These are phyloP conservation scores for Fragum fragum DNA, from an alignment of 2,888 invertebrate genomes.

Conservation along the genomic window DNA sequence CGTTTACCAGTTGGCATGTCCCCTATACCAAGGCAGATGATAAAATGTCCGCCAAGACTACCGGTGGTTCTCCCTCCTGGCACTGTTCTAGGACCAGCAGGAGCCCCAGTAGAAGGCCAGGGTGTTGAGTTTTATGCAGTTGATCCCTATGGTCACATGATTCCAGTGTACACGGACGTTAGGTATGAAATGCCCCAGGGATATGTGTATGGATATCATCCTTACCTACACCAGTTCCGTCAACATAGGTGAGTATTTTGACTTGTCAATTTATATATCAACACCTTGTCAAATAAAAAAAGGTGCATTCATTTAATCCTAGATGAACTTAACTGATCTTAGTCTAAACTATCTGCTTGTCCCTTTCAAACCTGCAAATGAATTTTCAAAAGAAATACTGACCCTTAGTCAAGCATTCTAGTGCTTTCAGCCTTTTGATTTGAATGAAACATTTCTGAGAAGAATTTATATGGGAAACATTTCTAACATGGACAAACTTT, in stretches of 20 bases:
- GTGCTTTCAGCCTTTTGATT: no score
- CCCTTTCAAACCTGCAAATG: no score
- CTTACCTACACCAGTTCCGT: slow-evolving; percentile 60
- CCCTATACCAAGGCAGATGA: slow-evolving; percentile 32
- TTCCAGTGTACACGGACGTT: slow-evolving; percentile 62
- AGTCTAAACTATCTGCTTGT: no score
- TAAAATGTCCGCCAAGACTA: slow-evolving; percentile 59
- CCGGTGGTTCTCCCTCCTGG: slow-evolving; percentile 59
- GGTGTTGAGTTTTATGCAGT: slow-evolving; percentile 64
- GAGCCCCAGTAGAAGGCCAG: slow-evolving; percentile 35
- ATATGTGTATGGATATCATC: slow-evolving; percentile 66
- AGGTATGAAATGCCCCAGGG: slow-evolving; percentile 68
- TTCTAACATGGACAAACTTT: no score
- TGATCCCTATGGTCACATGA: slow-evolving; percentile 70
- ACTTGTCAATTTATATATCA: no score
- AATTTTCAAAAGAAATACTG: no score
- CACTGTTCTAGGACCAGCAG: slow-evolving; percentile 38
- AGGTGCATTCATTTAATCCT: no score
- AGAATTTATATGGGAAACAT: no score
- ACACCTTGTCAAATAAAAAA: no score
- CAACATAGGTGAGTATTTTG: slow-evolving; percentile 75
- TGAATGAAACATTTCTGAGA: no score
- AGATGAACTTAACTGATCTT: no score
- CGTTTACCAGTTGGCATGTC: slow-evolving; percentile 1
- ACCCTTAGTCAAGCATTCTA: no score